A percentile compares a stretch with the other conserved stretches of the same genome.
Evolutionary conservation across 2,113 vertebrate species (phyloP).

Genomic region (Megatriorchis doriae): DNA sequence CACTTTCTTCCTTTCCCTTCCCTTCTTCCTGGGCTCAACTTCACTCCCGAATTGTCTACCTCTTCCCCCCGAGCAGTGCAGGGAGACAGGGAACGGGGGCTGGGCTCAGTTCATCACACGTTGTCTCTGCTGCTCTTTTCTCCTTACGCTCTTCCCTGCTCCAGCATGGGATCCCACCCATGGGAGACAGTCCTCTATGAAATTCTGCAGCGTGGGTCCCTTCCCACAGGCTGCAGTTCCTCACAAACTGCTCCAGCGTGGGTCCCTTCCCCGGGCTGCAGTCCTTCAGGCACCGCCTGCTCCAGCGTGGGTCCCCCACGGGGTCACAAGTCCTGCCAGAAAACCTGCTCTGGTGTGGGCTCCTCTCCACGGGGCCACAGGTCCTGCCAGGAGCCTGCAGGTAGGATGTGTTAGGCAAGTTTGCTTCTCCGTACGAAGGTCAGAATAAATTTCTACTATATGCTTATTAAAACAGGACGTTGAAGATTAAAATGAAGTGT

Average conservation of each 20-base stretch:
- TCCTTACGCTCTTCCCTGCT: too few species aligned
- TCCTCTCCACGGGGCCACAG: too few species aligned
- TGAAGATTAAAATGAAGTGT: background rate
- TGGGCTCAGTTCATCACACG: background rate
- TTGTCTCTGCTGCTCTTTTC: background rate
- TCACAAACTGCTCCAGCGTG: background rate
- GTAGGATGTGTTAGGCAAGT: background rate
- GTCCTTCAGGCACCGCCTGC: background rate
- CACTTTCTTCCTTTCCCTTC: background rate
- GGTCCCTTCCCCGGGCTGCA: background rate
- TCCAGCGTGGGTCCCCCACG: background rate
- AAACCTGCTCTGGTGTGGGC: background rate
- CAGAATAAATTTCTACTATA: background rate
- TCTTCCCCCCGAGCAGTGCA: background rate
- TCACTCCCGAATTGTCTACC: background rate
- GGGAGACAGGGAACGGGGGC: background rate
- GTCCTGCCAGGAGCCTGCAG: too few species aligned
- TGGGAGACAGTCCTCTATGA: background rate
- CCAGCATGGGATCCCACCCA: too few species aligned
- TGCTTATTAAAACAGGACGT: background rate
- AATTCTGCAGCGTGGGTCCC: background rate
- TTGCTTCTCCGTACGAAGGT: background rate
- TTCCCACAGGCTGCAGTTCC: background rate
- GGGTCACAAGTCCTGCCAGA: too few species aligned
- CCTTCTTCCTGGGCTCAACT: background rate